phyloP scores from a whole-genome alignment of 64 coral and sea anemone species.

The Trachythela sp. region DNA sequence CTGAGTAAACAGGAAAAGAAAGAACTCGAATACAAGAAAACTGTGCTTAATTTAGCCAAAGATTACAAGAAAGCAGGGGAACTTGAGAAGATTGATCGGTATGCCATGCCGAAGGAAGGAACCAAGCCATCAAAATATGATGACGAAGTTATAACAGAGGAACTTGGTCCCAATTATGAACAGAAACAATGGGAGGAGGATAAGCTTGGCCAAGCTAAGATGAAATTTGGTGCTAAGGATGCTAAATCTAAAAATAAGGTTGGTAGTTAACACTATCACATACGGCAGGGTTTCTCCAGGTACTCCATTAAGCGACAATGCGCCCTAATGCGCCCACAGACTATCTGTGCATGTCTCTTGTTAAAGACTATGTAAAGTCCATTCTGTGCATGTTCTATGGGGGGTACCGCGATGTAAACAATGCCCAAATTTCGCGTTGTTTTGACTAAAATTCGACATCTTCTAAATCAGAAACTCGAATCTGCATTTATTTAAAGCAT shows the following conservation, averaged over 20 bases:
- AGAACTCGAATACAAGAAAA: slow-evolving; percentile 89
- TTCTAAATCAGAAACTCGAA: no score
- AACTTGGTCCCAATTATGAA: slow-evolving; percentile 94
- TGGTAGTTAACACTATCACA: background rate
- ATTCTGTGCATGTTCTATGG: no score
- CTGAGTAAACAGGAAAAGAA: slow-evolving; percentile 66
- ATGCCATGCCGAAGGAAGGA: slow-evolving; percentile 85
- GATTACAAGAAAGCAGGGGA: slow-evolving; percentile 84
- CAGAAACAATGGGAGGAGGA: slow-evolving; percentile 99
- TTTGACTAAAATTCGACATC: no score
- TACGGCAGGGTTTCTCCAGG: no score
- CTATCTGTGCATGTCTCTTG: no score
- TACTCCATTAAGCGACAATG: no score
- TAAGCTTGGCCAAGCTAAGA: slow-evolving; percentile 79
- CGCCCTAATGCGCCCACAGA: no score
- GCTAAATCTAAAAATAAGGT: slow-evolving; percentile 95
- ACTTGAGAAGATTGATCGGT: slow-evolving; percentile 75
- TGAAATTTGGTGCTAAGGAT: slow-evolving; percentile 96
- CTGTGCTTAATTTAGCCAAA: slow-evolving; percentile 65
- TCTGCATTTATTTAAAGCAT: no score
- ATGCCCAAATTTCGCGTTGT: no score
- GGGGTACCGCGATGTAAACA: no score
- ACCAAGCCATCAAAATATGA: slow-evolving; percentile 91
- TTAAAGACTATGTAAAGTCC: no score
- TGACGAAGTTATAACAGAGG: slow-evolving; percentile 64